Evolutionary conservation across 2,113 vertebrate genomes (phyloP).

Genomic region (Megaceryle torquata): DNA sequence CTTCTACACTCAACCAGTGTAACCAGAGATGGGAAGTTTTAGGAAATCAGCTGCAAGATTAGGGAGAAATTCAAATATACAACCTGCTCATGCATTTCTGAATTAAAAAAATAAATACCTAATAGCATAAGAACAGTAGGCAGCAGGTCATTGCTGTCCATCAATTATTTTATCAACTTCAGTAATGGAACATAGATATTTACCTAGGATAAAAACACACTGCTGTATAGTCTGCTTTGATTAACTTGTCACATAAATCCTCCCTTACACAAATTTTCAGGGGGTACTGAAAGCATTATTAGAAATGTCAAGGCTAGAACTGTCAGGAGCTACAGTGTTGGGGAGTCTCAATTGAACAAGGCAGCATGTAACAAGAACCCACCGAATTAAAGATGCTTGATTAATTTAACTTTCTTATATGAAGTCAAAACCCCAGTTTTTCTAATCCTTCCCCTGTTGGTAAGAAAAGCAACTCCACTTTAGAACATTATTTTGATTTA

Average conservation of each 20-base stretch:
- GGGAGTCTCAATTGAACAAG: not conserved
- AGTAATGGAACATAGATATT: not conserved
- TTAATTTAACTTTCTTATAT: not conserved
- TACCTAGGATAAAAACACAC: not conserved
- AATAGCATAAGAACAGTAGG: not conserved
- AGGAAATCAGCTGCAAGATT: constrained; percentile 35
- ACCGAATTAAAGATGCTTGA: not conserved
- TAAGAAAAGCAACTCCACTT: not conserved
- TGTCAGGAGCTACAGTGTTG: not conserved
- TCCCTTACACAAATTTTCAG: constrained; percentile 1
- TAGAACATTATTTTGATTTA: not conserved
- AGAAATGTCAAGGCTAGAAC: not conserved
- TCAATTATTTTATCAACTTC: constrained; percentile 22
- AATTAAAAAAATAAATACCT: not conserved
- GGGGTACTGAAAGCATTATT: not conserved
- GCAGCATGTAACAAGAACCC: not conserved
- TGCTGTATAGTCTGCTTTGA: not conserved
- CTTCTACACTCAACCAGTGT: not conserved
- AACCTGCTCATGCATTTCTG: not conserved
- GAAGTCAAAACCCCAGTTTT: not conserved
- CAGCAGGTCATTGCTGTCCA: not conserved
- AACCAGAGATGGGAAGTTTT: constrained; percentile 32
- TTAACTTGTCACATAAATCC: not conserved
- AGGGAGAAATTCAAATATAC: not conserved
- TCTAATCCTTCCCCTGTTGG: not conserved